Base-by-base conservation (phyloP, 2,113 vertebrate species). In the Hymenochirus boettgeri region DNA sequence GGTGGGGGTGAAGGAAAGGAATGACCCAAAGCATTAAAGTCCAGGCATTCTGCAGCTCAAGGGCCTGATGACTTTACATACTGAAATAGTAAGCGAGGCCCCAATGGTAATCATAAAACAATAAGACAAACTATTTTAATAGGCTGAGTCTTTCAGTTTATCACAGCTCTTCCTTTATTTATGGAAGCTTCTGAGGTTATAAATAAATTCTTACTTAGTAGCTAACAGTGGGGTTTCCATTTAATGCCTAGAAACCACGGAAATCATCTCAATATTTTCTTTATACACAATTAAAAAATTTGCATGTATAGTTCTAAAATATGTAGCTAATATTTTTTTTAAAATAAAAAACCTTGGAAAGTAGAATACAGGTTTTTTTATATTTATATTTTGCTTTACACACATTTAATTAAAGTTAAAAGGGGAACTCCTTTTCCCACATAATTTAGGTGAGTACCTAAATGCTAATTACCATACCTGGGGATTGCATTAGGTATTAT, bases 81-180 rank as follows among this genome's bases (percentile, higher is more conserved):
- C 91, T 92, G 92, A 95, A 96, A 95, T 95, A 95, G 92, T 93
- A 91, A 95, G 90, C 92, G 88, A 86, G 89, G 35, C 57, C 95
- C 86, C 85, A 93, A 97, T 94, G 97, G 93, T 93, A 97, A 99
- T 94, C 94, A 98, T 98, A 96, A 93, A 92, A 96, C 90, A 92
- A 87, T 95, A 94, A 97, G 95, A 91, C 86, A 89, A 95, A 99
- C 91, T 92, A 90, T 95, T 98, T 97, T 99, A 98, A 98, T 98
- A 97, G 92, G 92, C 89, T 88, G 90, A 90, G 88, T 79, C 83
- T 90, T 76, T 75, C 85, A 92, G 91, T 98, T 97, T 96, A 99
- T 99, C 94, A 96, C 88, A 85, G 83, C 89, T 89, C 80, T 85
- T 83, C 91, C 90, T 95, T 94, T 93, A 94, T 92, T 90, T 92